Base-by-base conservation (phyloP, 2,113 vertebrate species). In the Eulemur rufifrons region DNA sequence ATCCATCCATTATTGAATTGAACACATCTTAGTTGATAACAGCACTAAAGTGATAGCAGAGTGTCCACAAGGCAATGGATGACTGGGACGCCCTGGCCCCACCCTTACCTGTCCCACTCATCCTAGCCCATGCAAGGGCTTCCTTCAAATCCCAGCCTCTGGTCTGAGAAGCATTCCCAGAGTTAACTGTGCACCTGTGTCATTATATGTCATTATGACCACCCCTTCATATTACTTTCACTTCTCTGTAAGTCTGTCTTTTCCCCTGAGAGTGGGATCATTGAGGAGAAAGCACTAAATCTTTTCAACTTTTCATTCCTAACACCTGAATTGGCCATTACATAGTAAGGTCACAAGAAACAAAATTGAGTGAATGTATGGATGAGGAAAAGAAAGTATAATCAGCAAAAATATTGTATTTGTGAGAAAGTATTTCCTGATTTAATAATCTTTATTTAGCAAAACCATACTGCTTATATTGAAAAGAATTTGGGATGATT, bases 211-310 rank as follows among this genome's bases (percentile, higher is more conserved):
- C 52, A 54, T 54, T 42, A 5, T 50, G 21, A 56, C 12, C 5
- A 39, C 78, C 3, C 2, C 10, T 5, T 83, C 56, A 12, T 37
- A 14, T 10, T 6, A 9, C 17, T 2, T 0, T 14, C 61, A 15
- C 27, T 56, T 82, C 52, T 89, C n/a, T 56, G 10, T 17, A 20
- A 54, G 10, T 86, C 27, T 34, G 15, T 12, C 6, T 42, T 77
- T 27, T 23, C 2, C 2, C 0, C 2, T 27, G 32, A 45, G 7
- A 66, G 1, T 37, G 2, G 0, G 29, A 18, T 42, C 25, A 25
- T 1, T 47, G 23, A 86, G 10, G 10, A 78, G 39, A 56, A 39
- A 50, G 8, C 14, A 23, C 9, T 42, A 12, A 27, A 29, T 8
- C 23, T 17, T 78, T 81, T 50, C 13, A n/a, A 20, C 20, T 88